Evolutionary conservation across 1,140 invertebrate genomes (phyloP).

Genomic region (Macrocentrus cingulum): DNA sequence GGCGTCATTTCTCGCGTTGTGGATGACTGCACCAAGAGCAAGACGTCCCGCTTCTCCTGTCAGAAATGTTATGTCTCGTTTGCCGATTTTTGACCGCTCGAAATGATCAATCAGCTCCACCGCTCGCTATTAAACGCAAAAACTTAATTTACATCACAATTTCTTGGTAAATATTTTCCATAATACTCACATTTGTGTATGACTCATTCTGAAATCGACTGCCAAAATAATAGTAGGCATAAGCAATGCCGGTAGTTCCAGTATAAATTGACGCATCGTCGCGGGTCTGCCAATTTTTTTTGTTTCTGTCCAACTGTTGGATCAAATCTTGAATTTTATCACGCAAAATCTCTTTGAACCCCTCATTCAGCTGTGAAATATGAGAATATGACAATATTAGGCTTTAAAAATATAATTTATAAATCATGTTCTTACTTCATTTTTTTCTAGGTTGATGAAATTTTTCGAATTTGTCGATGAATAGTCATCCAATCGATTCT

Average conservation of each 20-base stretch:
- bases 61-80: constrained; percentile 67
- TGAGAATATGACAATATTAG: constrained; percentile 13
- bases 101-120: constrained; percentile 55
- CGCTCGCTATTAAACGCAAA: too few relatives aligned
- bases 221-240: constrained; percentile 59
- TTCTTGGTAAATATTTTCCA: too few relatives aligned
- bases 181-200: constrained; percentile 35
- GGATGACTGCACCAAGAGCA: constrained; percentile 69
- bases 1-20: constrained; percentile 57
- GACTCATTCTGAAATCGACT: constrained; percentile 40
- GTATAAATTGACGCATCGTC: constrained; percentile 60
- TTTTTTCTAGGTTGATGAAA: constrained; percentile 27
- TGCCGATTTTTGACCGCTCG: constrained; percentile 53
- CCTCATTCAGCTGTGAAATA: constrained; percentile 37
- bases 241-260: constrained; percentile 60
- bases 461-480: constrained; percentile 8
- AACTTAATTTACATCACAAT: too few relatives aligned
- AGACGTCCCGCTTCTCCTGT: constrained; percentile 79
- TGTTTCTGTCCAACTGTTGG: constrained; percentile 35
- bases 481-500: constrained; percentile 40
- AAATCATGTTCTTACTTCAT: constrained; percentile 25
- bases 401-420: background rate
- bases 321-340: constrained; percentile 33
- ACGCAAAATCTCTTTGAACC: constrained; percentile 36
- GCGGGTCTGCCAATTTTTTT: constrained; percentile 37